Conservation (phyloP, 2,888 invertebrate genomes). For the Leptinotarsa tumamoca region DNA sequence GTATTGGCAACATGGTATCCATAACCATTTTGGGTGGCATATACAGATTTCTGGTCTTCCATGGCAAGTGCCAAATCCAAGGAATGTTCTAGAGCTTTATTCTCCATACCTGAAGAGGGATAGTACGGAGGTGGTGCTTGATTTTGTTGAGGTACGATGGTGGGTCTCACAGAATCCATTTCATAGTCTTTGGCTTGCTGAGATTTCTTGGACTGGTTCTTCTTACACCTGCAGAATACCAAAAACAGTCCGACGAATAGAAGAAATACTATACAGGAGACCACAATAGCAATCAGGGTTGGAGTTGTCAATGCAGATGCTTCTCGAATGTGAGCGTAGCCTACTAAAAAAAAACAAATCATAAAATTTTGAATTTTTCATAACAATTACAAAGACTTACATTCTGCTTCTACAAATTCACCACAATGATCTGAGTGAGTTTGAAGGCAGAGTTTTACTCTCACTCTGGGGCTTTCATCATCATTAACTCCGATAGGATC, state of each 20-base stretch:
- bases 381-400: slow-evolving; percentile 70
- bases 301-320: slow-evolving; percentile 82
- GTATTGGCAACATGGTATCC: slow-evolving; percentile 83
- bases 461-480: slow-evolving; percentile 76
- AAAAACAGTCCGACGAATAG: slow-evolving; percentile 81
- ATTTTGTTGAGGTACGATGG: slow-evolving; percentile 83
- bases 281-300: slow-evolving; percentile 82
- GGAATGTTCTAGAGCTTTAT: slow-evolving; percentile 91
- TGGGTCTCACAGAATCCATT: slow-evolving; percentile 88
- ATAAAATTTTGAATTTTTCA: neutral
- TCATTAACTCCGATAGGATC: slow-evolving; percentile 72
- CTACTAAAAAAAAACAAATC: slow-evolving; percentile 71
- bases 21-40: slow-evolving; percentile 86
- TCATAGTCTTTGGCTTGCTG: slow-evolving; percentile 88
- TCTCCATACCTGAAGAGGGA: slow-evolving; percentile 89
- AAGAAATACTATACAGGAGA: slow-evolving; percentile 84
- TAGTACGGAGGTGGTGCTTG: slow-evolving; percentile 92
- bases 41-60: slow-evolving; percentile 89
- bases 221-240: slow-evolving; percentile 88
- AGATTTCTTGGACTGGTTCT: slow-evolving; percentile 85
- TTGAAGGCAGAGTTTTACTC: slow-evolving; percentile 85
- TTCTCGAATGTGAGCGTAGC: slow-evolving; percentile 84
- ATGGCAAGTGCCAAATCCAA: slow-evolving; percentile 85
- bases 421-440: slow-evolving; percentile 86
- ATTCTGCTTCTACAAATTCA: slow-evolving; percentile 84